phyloP scores from a whole-genome alignment of 2,113 vertebrate genomes.

The Phylloscopus trochilus region DNA sequence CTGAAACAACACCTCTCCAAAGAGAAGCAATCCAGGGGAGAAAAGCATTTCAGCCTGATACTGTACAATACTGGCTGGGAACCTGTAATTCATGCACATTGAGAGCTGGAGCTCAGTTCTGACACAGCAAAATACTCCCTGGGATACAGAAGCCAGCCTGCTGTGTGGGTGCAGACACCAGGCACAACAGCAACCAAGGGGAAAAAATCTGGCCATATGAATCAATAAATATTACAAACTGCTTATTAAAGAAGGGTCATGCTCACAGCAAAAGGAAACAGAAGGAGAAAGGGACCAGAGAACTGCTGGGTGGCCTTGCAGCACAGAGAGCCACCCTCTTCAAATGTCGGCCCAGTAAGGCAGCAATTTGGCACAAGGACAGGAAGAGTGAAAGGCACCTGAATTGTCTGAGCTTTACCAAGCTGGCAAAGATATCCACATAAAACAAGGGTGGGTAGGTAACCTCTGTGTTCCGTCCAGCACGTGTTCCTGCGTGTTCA shows the following conservation, averaged over 20 bases:
- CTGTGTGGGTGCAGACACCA: neutral
- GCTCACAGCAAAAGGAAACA: neutral
- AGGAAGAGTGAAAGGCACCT: neutral
- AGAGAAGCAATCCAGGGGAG: neutral
- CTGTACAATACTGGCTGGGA: neutral
- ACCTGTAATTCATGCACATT: neutral
- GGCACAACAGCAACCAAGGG: neutral
- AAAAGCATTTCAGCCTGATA: neutral
- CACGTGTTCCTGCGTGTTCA: rapidly evolving
- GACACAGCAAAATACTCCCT: neutral
- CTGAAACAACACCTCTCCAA: neutral
- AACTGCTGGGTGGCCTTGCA: neutral
- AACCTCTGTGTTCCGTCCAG: neutral
- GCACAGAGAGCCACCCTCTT: neutral
- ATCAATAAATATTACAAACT: neutral
- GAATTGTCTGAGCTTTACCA: neutral
- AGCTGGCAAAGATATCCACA: neutral
- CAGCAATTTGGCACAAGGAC: neutral
- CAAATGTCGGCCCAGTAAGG: rapidly evolving
- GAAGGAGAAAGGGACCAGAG: neutral
- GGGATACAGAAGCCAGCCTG: neutral
- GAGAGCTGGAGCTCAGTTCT: neutral
- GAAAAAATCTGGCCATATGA: neutral
- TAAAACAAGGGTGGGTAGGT: neutral
- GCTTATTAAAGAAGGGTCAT: neutral